phyloP scores from a whole-genome alignment of 1,140 invertebrate genomes.

The Euwallacea fornicatus region DNA sequence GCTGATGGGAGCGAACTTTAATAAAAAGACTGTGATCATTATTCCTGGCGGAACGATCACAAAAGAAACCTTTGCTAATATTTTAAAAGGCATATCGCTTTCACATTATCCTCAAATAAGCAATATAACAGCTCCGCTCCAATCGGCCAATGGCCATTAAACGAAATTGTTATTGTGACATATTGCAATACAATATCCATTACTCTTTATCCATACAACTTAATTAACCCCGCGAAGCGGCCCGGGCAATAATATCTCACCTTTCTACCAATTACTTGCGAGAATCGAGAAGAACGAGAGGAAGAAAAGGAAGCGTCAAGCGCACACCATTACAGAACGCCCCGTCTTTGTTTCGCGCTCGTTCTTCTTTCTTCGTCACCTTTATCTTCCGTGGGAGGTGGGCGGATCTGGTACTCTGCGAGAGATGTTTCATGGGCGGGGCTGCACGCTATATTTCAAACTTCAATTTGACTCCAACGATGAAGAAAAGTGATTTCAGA shows the following conservation, averaged over 20 bases:
- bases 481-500: slow-evolving; percentile 17
- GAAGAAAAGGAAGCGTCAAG: slow-evolving; percentile 17
- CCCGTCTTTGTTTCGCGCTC: slow-evolving; percentile 14
- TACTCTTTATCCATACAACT: slow-evolving; percentile 13
- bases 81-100: slow-evolving; percentile 6
- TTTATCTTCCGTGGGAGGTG: slow-evolving; percentile 39
- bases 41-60: no score
- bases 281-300: not conserved
- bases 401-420: slow-evolving; percentile 32
- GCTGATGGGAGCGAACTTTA: no score
- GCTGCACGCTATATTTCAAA: slow-evolving; percentile 45
- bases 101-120: slow-evolving; percentile 1
- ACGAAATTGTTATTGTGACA: slow-evolving; percentile 14
- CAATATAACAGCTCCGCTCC: not conserved
- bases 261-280: slow-evolving; percentile 21
- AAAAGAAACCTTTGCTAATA: no score
- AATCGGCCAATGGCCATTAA: not conserved
- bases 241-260: slow-evolving; percentile 10
- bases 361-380: slow-evolving; percentile 14
- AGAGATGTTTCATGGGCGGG: slow-evolving; percentile 41
- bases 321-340: slow-evolving; percentile 14
- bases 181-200: slow-evolving; percentile 14
- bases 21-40: no score
- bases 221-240: slow-evolving; percentile 11
- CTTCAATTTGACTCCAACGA: slow-evolving; percentile 46